Evolutionary conservation across 2,113 vertebrate genomes (phyloP).

Genomic region (Pomatorhinus ruficollis): DNA sequence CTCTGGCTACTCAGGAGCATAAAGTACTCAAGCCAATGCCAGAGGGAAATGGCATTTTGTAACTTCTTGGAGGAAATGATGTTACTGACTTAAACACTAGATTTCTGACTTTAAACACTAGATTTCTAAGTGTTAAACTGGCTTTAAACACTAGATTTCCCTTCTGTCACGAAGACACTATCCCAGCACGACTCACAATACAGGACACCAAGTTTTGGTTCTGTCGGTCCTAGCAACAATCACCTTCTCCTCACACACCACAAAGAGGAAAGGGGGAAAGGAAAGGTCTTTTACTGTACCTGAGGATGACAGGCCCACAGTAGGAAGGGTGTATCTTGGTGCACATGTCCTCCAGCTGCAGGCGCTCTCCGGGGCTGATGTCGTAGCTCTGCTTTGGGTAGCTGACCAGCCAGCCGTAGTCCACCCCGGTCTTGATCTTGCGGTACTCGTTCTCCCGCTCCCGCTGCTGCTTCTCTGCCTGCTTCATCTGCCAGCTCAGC

Average conservation of each 20-base stretch:
- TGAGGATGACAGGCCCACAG: slow-evolving; percentile 91
- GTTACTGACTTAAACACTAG: neutral
- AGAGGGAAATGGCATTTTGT: neutral
- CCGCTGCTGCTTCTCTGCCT: slow-evolving; percentile 86
- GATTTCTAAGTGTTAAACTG: neutral
- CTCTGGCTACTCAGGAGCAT: neutral
- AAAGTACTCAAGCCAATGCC: neutral
- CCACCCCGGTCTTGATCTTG: slow-evolving; percentile 86
- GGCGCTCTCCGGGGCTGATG: slow-evolving; percentile 85
- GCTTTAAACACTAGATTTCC: neutral
- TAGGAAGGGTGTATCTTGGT: slow-evolving; percentile 88
- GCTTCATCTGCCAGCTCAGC: slow-evolving; percentile 90
- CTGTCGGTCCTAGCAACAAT: neutral
- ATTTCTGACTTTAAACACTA: no score
- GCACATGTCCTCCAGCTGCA: slow-evolving; percentile 91
- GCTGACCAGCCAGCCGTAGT: slow-evolving; percentile 96
- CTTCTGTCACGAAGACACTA: neutral
- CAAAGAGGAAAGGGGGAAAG: neutral
- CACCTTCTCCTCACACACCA: neutral
- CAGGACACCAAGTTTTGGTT: neutral
- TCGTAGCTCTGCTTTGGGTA: slow-evolving; percentile 79
- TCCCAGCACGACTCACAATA: neutral
- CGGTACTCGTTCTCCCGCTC: slow-evolving; percentile 82
- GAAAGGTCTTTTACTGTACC: slow-evolving; percentile 69
- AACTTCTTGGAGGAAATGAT: neutral